These are phyloP conservation scores for Acleris cristana DNA, from an alignment of 2,888 invertebrate species.

Conservation along the genomic window DNA sequence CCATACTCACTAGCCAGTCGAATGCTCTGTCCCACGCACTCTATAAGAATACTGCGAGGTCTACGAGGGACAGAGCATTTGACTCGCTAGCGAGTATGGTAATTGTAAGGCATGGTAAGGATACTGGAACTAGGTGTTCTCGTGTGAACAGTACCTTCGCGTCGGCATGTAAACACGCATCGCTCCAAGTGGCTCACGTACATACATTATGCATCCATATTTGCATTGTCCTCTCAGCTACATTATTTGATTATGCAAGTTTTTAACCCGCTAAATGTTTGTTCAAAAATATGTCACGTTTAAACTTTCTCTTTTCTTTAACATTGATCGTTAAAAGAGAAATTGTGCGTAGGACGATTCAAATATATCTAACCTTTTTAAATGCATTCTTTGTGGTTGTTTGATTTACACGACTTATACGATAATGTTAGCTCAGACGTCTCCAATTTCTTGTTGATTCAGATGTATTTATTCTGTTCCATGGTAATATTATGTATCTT, in stretches of 20 bases:
- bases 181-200: slow-evolving; percentile 40
- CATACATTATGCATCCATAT: slow-evolving; percentile 40
- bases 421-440: slow-evolving; percentile 16
- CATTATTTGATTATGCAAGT: slow-evolving; percentile 26
- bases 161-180: slow-evolving; percentile 42
- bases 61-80: no score
- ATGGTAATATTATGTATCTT: slow-evolving; percentile 16
- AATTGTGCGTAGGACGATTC: slow-evolving; percentile 20
- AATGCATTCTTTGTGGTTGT: neutral
- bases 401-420: neutral
- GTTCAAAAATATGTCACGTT: slow-evolving; percentile 20
- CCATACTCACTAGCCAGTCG: no score
- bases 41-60: no score
- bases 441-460: slow-evolving; percentile 14
- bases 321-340: slow-evolving; percentile 17
- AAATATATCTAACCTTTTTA: neutral
- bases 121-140: slow-evolving; percentile 44
- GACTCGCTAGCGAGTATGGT: no score
- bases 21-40: no score
- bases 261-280: slow-evolving; percentile 13
- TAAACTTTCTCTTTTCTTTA: slow-evolving; percentile 18
- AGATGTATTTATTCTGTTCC: slow-evolving; percentile 14
- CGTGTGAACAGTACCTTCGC: slow-evolving; percentile 41
- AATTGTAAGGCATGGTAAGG: no score
- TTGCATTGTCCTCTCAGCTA: slow-evolving; percentile 36